phyloP scores from a whole-genome alignment of 1,140 invertebrate genomes.

The Drosophila kikkawai region DNA sequence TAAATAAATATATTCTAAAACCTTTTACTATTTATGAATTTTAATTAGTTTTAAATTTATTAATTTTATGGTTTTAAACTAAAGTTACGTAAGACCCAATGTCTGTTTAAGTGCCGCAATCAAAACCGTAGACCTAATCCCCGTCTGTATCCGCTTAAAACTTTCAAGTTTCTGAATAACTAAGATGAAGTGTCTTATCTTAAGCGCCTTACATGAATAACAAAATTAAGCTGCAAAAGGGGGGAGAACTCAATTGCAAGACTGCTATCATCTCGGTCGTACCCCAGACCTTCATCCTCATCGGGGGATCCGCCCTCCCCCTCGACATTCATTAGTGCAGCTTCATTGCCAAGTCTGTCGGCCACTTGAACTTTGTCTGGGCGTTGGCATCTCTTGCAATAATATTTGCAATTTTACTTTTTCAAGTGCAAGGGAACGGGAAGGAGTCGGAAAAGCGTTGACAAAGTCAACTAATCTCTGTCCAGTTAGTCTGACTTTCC shows the following conservation, averaged over 20 bases:
- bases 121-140: slow-evolving; percentile 1
- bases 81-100: not conserved
- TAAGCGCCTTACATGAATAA: slow-evolving; percentile 38
- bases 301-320: not conserved
- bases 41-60: not conserved
- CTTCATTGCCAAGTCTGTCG: slow-evolving; percentile 48
- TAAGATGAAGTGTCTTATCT: slow-evolving; percentile 13
- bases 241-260: slow-evolving; percentile 28
- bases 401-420: slow-evolving; percentile 45
- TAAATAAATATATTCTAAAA: not conserved
- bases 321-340: slow-evolving; percentile 39
- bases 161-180: slow-evolving; percentile 22
- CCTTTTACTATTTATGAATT: not conserved
- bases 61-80: not conserved
- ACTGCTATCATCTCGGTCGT: slow-evolving; percentile 12
- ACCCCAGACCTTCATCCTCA: slow-evolving; percentile 3
- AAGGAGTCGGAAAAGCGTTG: slow-evolving; percentile 26
- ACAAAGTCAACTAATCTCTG: slow-evolving; percentile 46
- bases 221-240: slow-evolving; percentile 10
- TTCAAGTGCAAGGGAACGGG: slow-evolving; percentile 3
- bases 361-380: slow-evolving; percentile 57
- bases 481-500: slow-evolving; percentile 21
- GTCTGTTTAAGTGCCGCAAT: not conserved
- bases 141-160: not conserved
- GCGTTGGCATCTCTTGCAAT: slow-evolving; percentile 39